A percentile compares a stretch with the other conserved stretches of the same genome.
Conservation (phyloP, 37 sponge, comb jelly and placozoan genomes). For the Axinella damicornis region DNA sequence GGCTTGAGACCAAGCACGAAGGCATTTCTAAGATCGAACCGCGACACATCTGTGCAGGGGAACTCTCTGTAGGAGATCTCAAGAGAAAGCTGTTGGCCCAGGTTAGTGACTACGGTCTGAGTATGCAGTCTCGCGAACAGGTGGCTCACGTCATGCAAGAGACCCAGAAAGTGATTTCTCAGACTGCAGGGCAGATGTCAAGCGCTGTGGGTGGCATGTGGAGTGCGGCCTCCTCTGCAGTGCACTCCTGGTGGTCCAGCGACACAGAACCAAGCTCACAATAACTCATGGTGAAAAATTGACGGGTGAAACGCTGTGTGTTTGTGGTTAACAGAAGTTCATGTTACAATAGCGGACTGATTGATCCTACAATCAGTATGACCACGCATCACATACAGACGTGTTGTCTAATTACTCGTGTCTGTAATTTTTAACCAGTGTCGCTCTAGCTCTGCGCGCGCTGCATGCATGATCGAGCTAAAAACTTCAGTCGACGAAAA, state of each 20-base stretch:
- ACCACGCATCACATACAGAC: too few relatives aligned
- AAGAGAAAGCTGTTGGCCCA: constrained; percentile 52
- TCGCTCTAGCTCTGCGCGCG: too few relatives aligned
- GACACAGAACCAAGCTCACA: not conserved
- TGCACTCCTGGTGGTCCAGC: constrained; percentile 31
- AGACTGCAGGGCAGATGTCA: constrained; percentile 18
- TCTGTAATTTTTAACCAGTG: too few relatives aligned
- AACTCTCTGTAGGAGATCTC: constrained; percentile 43
- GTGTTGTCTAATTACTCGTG: too few relatives aligned
- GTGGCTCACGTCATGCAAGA: constrained; percentile 18
- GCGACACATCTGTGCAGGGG: constrained; percentile 53
- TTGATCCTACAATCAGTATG: too few relatives aligned
- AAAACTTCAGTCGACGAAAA: too few relatives aligned
- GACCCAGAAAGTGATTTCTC: constrained; percentile 16
- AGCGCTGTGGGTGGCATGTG: constrained; percentile 40
- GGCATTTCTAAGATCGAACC: constrained; percentile 17
- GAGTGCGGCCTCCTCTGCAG: constrained; percentile 55
- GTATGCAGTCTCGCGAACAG: constrained; percentile 29
- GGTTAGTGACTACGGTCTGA: constrained; percentile 58
- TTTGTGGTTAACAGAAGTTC: too few relatives aligned
- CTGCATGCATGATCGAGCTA: too few relatives aligned
- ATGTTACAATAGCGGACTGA: too few relatives aligned
- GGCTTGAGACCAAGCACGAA: constrained; percentile 7
- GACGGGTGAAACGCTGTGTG: too few relatives aligned
- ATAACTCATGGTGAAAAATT: too few relatives aligned